Percentiles rank a stretch among this genome's conserved stretches.
Conservation (phyloP, 2,113 vertebrate species). For the Aythya baeri region DNA sequence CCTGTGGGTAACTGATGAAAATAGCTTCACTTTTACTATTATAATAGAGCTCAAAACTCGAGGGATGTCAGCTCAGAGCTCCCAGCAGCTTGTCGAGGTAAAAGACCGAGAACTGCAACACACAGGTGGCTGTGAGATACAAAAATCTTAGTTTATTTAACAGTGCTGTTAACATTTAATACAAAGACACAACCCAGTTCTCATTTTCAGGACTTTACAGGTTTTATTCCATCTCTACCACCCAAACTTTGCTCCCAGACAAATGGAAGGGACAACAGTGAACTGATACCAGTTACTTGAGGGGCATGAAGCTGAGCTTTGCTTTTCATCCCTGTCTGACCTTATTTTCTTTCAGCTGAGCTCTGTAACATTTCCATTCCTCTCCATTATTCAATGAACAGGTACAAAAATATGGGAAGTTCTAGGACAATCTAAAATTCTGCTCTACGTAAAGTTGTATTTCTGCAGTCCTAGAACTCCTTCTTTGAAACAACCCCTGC, state of each 20-base stretch:
- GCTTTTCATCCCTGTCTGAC: neutral
- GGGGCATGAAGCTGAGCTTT: neutral
- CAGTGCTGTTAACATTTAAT: constrained; percentile 63
- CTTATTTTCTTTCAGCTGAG: neutral
- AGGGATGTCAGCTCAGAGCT: neutral
- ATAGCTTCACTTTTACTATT: neutral
- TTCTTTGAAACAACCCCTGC: constrained; percentile 12
- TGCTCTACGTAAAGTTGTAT: neutral
- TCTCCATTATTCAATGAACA: neutral
- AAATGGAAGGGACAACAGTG: neutral
- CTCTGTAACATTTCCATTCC: neutral
- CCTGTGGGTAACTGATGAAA: neutral
- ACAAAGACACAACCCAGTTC: constrained; percentile 70
- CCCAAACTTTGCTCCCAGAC: constrained; percentile 33
- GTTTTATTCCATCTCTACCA: constrained; percentile 12
- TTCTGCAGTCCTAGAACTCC: constrained; percentile 26
- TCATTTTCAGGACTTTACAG: neutral
- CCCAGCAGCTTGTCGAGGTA: neutral
- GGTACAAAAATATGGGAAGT: constrained; percentile 43
- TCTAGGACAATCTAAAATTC: constrained; percentile 48
- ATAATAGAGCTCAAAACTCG: neutral
- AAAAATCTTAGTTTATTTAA: constrained; percentile 82
- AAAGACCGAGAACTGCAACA: constrained; percentile 45
- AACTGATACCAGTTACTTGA: neutral
- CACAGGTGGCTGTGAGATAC: constrained; percentile 55